Base-by-base conservation (phyloP, 1,140 invertebrate species). In the Pseudomyrmex pallidus region DNA sequence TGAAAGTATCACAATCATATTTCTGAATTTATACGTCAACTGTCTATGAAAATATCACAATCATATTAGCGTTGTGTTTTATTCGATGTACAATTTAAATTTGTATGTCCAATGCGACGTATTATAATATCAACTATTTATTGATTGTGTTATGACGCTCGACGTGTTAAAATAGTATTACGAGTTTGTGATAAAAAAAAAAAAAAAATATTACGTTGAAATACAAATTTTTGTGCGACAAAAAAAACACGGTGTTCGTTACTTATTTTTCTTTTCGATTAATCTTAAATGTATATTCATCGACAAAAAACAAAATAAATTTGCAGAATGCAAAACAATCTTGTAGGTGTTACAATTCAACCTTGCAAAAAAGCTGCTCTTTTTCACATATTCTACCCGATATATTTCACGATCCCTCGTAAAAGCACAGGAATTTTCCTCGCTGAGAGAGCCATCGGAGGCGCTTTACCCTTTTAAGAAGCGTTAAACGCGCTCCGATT, bases 401-500 rank as follows among this genome's bases (percentile, higher is more conserved):
- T 83, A 77, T 73, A 56, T 84, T 74, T 82, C 77, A 63, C 54
- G 54, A 73, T 35, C 35, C 25, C 70, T 84, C 86, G 85, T 84
- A 84, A 87, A 87, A 84, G 78, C 82, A 72, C 59, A 44, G 87
- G 82, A 88, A 88, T 90, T 91, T 88, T 88, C 84, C 68, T 62
- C 73, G 86, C 74, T 78, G 86, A 88, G 85, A 89, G 90, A 86
- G 82, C 85, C 86, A 84, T 89, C 83, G 85, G 82, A 86, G 87
- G 83, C 86, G 90, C 90, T 92, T 92, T 90, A 91, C 90, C 91
- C 90, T 92, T 93, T 93, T 91, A 93, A 93, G 91, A 91, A 92
- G 90, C 91, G 90, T 91, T 93, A 92, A 93, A 91, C 90, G 91
- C 89, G 87, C 85, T 86, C 90, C 89, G 87, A 90, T 92, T 91